phyloP scores from a whole-genome alignment of 2,113 vertebrate species.

The Oreochromis tanganicae region DNA sequence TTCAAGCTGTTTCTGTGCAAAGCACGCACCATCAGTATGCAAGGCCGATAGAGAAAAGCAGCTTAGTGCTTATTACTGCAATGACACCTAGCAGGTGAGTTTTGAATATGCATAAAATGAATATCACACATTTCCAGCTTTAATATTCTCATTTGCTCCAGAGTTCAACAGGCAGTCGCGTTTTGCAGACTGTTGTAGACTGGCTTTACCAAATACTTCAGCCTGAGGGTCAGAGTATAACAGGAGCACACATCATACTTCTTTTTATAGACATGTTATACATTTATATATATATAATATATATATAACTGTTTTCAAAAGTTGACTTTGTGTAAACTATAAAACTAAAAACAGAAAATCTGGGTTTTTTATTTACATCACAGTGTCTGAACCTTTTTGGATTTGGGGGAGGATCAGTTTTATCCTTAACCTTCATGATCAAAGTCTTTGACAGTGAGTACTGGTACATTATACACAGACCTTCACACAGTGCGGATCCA shows the following conservation, averaged over 20 bases:
- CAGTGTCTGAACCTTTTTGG: background rate
- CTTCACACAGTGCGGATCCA: background rate
- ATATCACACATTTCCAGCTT: conserved; percentile 45
- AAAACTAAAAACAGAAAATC: background rate
- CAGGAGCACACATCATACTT: background rate
- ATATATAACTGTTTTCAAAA: background rate
- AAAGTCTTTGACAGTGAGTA: background rate
- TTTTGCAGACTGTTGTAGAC: background rate
- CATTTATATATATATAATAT: background rate
- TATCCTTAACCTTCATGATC: background rate
- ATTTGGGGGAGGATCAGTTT: background rate
- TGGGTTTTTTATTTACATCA: background rate
- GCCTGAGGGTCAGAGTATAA: background rate
- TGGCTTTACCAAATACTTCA: background rate
- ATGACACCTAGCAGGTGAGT: conserved; percentile 63
- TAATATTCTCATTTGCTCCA: conserved; percentile 36
- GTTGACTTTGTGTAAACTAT: background rate
- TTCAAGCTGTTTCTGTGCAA: conserved; percentile 56
- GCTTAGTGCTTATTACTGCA: conserved; percentile 60
- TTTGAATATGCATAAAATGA: conserved; percentile 64
- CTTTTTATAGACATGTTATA: background rate
- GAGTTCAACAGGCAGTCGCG: conserved; percentile 26
- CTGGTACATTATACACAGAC: background rate
- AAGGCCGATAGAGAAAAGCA: conserved; percentile 36
- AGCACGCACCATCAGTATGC: conserved; percentile 48